Evolutionary conservation across 2,113 vertebrate genomes (phyloP), one percentile per base, ranked within the genome.

Genomic region (Brachyhypopomus gauderio): DNA sequence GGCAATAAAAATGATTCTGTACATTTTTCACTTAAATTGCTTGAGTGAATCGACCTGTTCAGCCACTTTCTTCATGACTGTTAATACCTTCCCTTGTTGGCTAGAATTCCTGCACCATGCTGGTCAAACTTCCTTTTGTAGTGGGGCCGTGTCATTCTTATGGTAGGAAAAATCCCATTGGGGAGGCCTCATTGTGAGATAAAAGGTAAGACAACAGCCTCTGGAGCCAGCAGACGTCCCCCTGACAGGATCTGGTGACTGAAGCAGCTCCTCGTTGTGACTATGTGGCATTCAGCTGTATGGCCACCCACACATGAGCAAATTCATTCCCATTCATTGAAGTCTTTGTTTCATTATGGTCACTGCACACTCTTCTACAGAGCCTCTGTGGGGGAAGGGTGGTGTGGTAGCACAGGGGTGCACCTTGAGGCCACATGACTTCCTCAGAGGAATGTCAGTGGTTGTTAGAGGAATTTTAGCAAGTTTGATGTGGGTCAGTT

Each of bases 241-340:
- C 64, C 4, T 59, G 63, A 78, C 55, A n/a, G 67, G 70, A 11
- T 36, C 4, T 3, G 66, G 38, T 59, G 34, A 64, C 70, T 55
- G 78, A 55, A 48, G 22, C 66, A 30, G 64, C 14, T 72, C 20
- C 69, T 80, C 25, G 8, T 72, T 72, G 25, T 36, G 41, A 30
- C 60, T 64, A 70, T 23, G 52, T 19, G 41, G 38, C n/a, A 45
- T 55, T 34, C 70, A 73, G 38, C 20, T 45, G 69, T 72, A 41
- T 34, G 41, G 60, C 34, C 70, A 6, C 77, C 67, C 56, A 79
- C 75, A 11, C 25, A 22, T 17, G 16, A 17, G 48, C 58, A 30
- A 79, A 60, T 70, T 74, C 22, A 14, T 78, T 85, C 81, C 83
- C 79, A 78, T 48, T 70, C 34, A 71, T 25, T 59, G 3, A 71